Conservation (phyloP, 53 echinoderm and acorn worm species). For the Paracentrotus lividus region DNA sequence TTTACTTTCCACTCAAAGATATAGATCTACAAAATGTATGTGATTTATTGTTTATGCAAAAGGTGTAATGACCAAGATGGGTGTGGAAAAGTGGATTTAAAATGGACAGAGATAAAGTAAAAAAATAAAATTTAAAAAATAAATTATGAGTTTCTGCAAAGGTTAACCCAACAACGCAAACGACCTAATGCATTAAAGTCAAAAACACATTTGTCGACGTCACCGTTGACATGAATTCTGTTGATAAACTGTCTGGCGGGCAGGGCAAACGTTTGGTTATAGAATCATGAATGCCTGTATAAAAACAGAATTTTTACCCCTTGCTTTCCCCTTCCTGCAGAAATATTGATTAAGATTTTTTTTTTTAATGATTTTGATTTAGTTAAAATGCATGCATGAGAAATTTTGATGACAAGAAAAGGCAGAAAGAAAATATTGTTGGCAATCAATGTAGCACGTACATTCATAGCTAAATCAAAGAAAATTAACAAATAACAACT, state of each 20-base stretch:
- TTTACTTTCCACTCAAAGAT: no score
- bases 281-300: background rate
- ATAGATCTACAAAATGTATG: no score
- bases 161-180: constrained; percentile 41
- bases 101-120: background rate
- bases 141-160: constrained; percentile 1
- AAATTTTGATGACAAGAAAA: no score
- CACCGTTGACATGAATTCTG: constrained; percentile 31
- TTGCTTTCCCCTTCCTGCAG: background rate
- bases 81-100: background rate
- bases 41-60: no score
- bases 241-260: constrained; percentile 32
- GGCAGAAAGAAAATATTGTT: no score
- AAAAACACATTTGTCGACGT: constrained; percentile 57
- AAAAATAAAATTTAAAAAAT: background rate
- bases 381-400: no score
- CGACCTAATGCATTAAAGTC: constrained; percentile 14
- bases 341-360: no score
- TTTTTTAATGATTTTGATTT: no score
- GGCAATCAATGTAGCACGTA: no score
- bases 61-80: background rate
- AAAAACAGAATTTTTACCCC: background rate
- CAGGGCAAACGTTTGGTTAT: constrained; percentile 26
- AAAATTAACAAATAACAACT: no score
- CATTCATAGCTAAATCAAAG: no score